Evolutionary conservation across 1,140 invertebrate genomes (phyloP), one percentile per base, ranked within the genome.

Genomic region (Drosophila grimshawi): DNA sequence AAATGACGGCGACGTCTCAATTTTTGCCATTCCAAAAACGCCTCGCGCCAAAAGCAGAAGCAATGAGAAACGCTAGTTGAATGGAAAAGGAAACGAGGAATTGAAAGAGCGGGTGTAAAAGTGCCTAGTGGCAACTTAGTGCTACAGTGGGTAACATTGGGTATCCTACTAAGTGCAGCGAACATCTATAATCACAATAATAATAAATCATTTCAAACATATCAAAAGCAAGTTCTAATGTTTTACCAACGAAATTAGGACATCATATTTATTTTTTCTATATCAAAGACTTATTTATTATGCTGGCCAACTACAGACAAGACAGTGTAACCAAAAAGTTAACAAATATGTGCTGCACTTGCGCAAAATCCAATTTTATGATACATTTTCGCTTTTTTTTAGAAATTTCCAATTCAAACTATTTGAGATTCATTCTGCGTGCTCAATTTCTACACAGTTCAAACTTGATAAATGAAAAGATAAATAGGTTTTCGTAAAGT

Each of bases 1-100:
- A 60, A 59, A 76, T 83, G 80, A 72, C 78, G 74, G 64, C 70
- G 85, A 88, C 74, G 78, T 85, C 85, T 89, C 82, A 86, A 82
- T 86, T 86, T 79, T 79, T 61, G 62, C 73, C 80, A 89, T 76
- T 76, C 77, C 64, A 55, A 41, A 64, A 56, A 19, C 6, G 57
- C 76, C 72, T 49, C 83, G 74, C 61, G 65, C 57, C 73, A 72
- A 80, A 73, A 64, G 56, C 67, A 43, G 68, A 61, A 68, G 71
- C 82, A 66, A 81, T 78, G 66, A 55, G 39, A 48, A 68, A 11
- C 56, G 37, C 5, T 49, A 5, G 33, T 7, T 11, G 39, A 49
- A 32, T 19, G 41, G 10, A 27, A 59, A 49, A 10, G 57, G 43
- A 32, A 43, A 46, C 35, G 57, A 53, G 19, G 27, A 27, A 11